Evolutionary conservation across 2,113 vertebrate species (phyloP).

Genomic region (Gavia stellata): DNA sequence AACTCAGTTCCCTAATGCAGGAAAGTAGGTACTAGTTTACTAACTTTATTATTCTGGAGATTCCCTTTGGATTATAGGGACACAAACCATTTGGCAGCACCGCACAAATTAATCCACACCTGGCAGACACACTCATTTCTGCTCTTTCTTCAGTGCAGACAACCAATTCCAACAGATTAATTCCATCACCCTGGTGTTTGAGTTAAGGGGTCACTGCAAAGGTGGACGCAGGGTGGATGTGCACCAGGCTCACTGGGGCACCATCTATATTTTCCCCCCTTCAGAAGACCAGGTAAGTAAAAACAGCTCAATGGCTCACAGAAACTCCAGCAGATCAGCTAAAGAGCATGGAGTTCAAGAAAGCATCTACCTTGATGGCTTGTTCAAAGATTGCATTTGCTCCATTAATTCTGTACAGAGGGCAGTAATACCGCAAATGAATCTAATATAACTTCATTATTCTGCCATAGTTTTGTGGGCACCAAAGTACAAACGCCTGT

Average conservation of each 20-base stretch:
- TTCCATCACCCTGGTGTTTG: constrained; percentile 71
- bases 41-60: background rate
- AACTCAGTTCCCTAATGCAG: background rate
- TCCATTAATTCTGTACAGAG: background rate
- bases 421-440: background rate
- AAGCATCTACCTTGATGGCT: background rate
- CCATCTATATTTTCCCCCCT: constrained; percentile 80
- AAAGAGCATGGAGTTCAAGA: background rate
- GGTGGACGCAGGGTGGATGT: constrained; percentile 63
- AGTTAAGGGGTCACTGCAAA: constrained; percentile 74
- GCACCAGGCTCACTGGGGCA: constrained; percentile 72
- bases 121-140: constrained; percentile 75
- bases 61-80: background rate
- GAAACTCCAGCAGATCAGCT: background rate
- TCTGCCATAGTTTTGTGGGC: background rate
- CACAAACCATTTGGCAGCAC: background rate
- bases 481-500: background rate
- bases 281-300: background rate
- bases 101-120: constrained; percentile 34
- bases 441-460: background rate
- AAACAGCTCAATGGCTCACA: background rate
- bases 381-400: background rate
- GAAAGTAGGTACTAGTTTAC: background rate
- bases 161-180: constrained; percentile 63
- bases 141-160: constrained; percentile 78